Evolutionary conservation across 2,113 vertebrate species (phyloP).

Genomic region (Terrapene triunguis): DNA sequence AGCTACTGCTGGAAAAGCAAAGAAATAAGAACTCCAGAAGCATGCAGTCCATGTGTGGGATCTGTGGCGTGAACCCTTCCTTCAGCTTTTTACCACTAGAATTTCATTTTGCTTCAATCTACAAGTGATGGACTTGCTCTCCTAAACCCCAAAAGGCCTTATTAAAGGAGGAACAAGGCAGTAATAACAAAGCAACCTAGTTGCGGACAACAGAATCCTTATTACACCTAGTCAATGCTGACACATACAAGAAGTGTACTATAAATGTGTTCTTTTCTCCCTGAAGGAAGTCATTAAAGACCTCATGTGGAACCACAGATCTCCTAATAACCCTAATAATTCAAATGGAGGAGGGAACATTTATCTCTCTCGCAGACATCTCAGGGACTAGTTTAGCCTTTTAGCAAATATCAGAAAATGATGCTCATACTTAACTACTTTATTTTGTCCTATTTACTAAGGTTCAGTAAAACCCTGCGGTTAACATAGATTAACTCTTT

Average conservation of each 20-base stretch:
- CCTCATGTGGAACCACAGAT: neutral
- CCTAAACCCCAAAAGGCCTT: neutral
- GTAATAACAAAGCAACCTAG: neutral
- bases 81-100: neutral
- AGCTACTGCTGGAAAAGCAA: neutral
- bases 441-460: neutral
- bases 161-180: neutral
- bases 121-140: neutral
- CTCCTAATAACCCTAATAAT: neutral
- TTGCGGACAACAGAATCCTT: neutral
- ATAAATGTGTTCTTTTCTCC: neutral
- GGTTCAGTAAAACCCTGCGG: neutral
- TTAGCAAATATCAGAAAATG: neutral
- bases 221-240: rapidly evolving
- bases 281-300: neutral
- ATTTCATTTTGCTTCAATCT: neutral
- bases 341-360: neutral
- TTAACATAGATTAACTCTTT: neutral
- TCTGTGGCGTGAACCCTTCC: neutral
- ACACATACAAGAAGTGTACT: neutral
- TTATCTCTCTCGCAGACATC: neutral
- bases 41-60: neutral
- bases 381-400: slow-evolving; percentile 7
- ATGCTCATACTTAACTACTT: neutral
- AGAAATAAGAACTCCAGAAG: neutral